These are phyloP conservation scores for Cyanoliseus patagonus DNA, from an alignment of 2,113 vertebrate species.

Conservation along the genomic window DNA sequence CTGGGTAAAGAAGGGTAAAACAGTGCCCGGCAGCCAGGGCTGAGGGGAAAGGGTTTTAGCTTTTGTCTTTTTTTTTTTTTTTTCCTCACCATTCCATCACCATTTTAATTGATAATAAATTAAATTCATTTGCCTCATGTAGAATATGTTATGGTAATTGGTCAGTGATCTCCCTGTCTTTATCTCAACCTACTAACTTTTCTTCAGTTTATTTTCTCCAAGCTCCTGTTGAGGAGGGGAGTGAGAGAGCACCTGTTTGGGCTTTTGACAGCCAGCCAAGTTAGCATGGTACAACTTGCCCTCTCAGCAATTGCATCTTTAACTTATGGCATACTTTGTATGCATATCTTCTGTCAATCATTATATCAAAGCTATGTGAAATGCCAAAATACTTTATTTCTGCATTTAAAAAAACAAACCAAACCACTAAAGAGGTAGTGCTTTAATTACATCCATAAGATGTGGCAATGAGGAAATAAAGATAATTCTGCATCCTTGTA, in stretches of 20 bases:
- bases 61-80: neutral
- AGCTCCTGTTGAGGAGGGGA: neutral
- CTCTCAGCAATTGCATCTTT: neutral
- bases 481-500: neutral
- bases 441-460: neutral
- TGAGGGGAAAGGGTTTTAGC: neutral
- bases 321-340: neutral
- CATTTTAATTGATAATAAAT: neutral
- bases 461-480: neutral
- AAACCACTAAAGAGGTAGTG: fast-evolving
- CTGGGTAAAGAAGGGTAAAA: neutral
- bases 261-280: neutral
- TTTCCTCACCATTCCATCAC: neutral
- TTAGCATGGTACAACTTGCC: neutral
- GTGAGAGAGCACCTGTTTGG: neutral
- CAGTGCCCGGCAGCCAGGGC: neutral
- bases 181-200: neutral
- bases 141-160: neutral
- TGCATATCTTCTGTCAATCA: neutral
- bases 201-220: neutral
- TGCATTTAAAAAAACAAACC: neutral
- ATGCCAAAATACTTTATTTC: neutral
- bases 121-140: neutral
- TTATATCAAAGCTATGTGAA: neutral
- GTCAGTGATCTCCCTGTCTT: neutral